Conservation (phyloP, 2,797 vertebrate species). For the Paratrypauchen microcephalus region DNA sequence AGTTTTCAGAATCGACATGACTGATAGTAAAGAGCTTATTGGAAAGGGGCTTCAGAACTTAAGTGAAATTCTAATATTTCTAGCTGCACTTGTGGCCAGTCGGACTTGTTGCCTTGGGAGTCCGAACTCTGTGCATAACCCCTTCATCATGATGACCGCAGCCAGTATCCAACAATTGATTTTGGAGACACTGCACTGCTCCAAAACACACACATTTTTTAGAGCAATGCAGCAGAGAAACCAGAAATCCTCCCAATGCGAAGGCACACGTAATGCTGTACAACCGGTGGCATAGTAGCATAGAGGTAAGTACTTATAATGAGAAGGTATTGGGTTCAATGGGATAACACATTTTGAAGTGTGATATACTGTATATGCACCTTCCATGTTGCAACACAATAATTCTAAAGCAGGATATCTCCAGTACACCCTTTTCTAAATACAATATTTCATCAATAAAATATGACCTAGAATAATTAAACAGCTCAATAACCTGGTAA, state of each 20-base stretch:
- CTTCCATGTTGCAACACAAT: no score
- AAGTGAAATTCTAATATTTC: constrained; percentile 16
- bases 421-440: no score
- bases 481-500: no score
- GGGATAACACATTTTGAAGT: no score
- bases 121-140: constrained; percentile 11
- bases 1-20: constrained; percentile 11
- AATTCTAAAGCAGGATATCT: no score
- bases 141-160: constrained; percentile 11
- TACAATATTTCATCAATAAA: no score
- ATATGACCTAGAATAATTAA: no score
- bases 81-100: constrained; percentile 4
- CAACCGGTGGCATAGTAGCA: no score
- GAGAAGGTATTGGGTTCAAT: no score
- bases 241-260: neutral
- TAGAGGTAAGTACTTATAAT: no score
- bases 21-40: constrained; percentile 10
- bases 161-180: constrained; percentile 6
- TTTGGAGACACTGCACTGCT: constrained; percentile 11
- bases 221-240: constrained; percentile 2
- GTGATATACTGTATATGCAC: no score
- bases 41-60: constrained; percentile 10
- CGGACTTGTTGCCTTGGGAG: constrained; percentile 13
- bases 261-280: no score
- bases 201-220: constrained; percentile 10